Base-by-base conservation (phyloP, 2,888 invertebrate genomes). In the Deilephila porcellus region DNA sequence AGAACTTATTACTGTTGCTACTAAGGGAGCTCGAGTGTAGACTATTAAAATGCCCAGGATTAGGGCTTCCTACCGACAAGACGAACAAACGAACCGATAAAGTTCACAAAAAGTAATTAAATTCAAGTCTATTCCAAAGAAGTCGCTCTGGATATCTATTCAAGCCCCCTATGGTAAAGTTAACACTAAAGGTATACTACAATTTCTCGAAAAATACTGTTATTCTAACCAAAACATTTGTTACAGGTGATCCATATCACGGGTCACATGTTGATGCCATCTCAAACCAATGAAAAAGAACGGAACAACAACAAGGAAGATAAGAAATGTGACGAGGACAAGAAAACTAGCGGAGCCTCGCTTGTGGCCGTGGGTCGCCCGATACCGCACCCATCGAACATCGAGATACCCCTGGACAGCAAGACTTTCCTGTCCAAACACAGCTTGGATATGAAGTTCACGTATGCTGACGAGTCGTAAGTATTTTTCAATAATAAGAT, bases 391-490 rank as follows among this genome's bases (percentile, higher is more conserved):
- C 98, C 99, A 0, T 97, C 98, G 20, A 98, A 98, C 84, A 98
- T 98, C 81, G 98, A 99, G 90, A 96, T 97, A 80, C 98, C 98
- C 0, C 91, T 99, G 79, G 98, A 98, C 79, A 96, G 96, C 82
- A 97, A 97, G 86, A 98, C 98, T 0, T 99, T 99, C 93, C 94
- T 99, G 75, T 98, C 98, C 25, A 97, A 98, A 87, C 99, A 99
- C 90, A 97, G 96, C 83, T 95, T 98, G 86, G 98, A 98, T 88
- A 99, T 99, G 98, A 98, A 98, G 88, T 98, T 98, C 87, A 98
- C 98, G 32, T 98, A 98, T 88, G 98, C 97, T 75, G 99, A 99
- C 92, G 98, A 98, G 80, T 97, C 97, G 99, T 99, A 90, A 96
- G 97, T 95, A 81, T 72, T 73, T 75, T 14, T 20, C 19, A 45